Conservation (phyloP, 2,888 invertebrate species). For the Mamestra brassicae region DNA sequence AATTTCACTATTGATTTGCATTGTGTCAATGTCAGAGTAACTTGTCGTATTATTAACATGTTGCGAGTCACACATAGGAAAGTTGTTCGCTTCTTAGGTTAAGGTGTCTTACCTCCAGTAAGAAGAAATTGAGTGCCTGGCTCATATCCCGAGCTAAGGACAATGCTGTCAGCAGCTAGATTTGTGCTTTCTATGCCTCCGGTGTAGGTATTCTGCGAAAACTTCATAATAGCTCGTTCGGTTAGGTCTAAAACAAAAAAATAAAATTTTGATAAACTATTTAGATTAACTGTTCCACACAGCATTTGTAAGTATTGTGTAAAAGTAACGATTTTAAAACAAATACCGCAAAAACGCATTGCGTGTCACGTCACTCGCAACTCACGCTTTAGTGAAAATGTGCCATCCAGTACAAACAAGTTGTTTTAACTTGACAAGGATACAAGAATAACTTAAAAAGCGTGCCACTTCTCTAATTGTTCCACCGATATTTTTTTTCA, state of each 20-base stretch:
- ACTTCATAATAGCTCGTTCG: background rate
- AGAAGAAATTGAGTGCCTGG: slow-evolving; percentile 72
- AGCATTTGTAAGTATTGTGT: too few species aligned
- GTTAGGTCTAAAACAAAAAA: background rate
- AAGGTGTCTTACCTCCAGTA: slow-evolving; percentile 73
- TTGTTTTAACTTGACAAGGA: too few species aligned
- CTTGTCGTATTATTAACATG: too few species aligned
- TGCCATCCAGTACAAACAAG: too few species aligned
- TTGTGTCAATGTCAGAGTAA: too few species aligned
- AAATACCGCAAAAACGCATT: background rate
- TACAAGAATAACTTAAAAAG: too few species aligned
- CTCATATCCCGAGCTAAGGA: slow-evolving; percentile 74
- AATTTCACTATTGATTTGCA: too few species aligned
- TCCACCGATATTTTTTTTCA: too few species aligned
- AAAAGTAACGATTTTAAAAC: background rate
- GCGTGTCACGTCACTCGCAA: too few species aligned
- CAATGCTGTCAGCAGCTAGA: background rate
- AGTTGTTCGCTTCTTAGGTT: background rate
- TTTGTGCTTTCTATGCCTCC: background rate
- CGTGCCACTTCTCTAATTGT: too few species aligned
- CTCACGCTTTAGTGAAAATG: too few species aligned
- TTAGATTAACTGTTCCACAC: too few species aligned
- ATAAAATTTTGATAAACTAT: background rate
- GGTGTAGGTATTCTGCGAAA: slow-evolving; percentile 2
- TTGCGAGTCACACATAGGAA: background rate